Conservation (phyloP, 2,797 vertebrate species). For the Alca torda region DNA sequence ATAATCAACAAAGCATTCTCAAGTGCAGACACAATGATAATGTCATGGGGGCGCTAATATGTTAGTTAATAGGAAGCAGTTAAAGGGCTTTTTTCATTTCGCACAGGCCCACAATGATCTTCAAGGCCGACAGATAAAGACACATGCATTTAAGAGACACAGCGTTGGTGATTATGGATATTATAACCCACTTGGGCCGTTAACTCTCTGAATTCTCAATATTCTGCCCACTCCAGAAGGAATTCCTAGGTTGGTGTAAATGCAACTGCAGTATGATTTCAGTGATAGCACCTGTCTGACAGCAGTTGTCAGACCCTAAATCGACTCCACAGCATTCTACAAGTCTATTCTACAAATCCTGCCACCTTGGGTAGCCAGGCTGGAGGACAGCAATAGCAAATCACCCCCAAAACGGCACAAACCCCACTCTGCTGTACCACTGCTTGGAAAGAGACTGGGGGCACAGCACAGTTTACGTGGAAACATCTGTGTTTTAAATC, state of each 20-base stretch:
- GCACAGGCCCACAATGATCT: background rate
- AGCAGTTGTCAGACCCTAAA: background rate
- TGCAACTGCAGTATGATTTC: background rate
- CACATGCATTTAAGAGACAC: background rate
- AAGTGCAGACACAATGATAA: background rate
- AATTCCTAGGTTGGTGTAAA: background rate
- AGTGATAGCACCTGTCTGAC: background rate
- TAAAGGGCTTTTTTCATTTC: background rate
- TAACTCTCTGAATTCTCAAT: background rate
- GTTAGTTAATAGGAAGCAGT: background rate
- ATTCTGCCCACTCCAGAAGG: background rate
- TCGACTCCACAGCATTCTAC: background rate
- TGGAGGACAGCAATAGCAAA: background rate
- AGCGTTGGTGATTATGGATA: background rate
- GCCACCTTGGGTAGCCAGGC: fast-evolving
- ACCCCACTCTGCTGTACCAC: background rate
- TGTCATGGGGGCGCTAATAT: background rate
- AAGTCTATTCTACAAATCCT: background rate
- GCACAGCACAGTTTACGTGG: background rate
- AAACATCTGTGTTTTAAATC: background rate
- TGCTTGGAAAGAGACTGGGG: background rate
- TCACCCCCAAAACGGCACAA: fast-evolving
- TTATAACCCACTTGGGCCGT: background rate
- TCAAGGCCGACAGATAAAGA: slow-evolving; percentile 28
- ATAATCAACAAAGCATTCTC: background rate